Base-by-base conservation (phyloP, 2,797 vertebrate species). In the Coluber constrictor region DNA sequence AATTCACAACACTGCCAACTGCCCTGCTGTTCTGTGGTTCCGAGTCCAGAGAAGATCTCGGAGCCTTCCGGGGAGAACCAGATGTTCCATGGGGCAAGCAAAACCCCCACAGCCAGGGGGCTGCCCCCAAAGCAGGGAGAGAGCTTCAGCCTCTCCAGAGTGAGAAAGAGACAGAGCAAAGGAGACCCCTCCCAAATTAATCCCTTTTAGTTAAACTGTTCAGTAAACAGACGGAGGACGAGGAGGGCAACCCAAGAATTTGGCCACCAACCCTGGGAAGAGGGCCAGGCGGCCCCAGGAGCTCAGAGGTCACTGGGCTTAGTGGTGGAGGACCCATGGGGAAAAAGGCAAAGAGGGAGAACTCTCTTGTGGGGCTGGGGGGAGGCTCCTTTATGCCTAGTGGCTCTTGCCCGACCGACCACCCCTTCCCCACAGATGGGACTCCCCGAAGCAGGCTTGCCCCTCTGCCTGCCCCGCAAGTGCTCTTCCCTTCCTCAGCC, bases 1-100 rank as follows among this genome's bases (percentile, higher is more conserved):
- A 29, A n/a, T n/a, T 13, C 29, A n/a, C 63, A 66, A 12, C 29
- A 32, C 83, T n/a, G 2, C 25, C 25, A 13, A 27, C 20, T 0
- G 16, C 5, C 7, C 16, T 8, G 7, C 13, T 9, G 25, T 9
- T 56, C 86, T 87, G 54, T 3, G 10, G 15, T 8, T 56, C 27
- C 0, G 6, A 18, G 1, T 9, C 32, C 18, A 23, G 32, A 43
- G 29, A 18, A n/a, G 29, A 15, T 2, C 29, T 32, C 54, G 3
- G 55, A 9, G 29, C 10, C 16, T 43, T 20, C 18, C 0, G 3
- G 18, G 8, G 18, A 4, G 51, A 16, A 7, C 51, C 51, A 1
- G 51, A 13, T 3, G 23, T 47, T 16, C 37, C 20, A 4, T 5
- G 16, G 79, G 43, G 7, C 8, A 43, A 51, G 1, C 9, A 25